Percentiles rank a stretch among this genome's conserved stretches.
phyloP scores from a whole-genome alignment of 2,113 vertebrate genomes.

The Setophaga petechia region DNA sequence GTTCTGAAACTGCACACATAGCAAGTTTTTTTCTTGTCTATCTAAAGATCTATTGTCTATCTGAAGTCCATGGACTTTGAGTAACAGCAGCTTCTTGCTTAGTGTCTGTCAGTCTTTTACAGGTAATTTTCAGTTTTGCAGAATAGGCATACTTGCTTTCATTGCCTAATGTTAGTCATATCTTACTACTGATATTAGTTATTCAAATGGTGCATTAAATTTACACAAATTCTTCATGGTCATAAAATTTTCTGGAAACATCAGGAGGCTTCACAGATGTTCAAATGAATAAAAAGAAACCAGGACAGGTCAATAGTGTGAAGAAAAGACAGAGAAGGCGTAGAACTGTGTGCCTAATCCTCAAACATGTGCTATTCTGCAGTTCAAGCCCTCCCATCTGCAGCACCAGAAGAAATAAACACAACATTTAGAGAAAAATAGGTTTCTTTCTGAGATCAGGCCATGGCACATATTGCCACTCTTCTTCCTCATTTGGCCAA shows the following conservation, averaged over 20 bases:
- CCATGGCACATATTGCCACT: neutral
- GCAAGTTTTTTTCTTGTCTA: neutral
- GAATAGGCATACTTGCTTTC: neutral
- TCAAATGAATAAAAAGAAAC: neutral
- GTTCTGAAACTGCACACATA: neutral
- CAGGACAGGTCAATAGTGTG: neutral
- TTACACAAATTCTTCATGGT: neutral
- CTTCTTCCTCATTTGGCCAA: slow-evolving; percentile 73
- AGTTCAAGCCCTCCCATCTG: neutral
- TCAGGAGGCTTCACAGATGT: neutral
- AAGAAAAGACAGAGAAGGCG: neutral
- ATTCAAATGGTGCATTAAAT: neutral
- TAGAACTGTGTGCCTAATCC: neutral
- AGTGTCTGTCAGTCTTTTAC: neutral
- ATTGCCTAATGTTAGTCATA: neutral
- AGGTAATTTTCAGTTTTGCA: neutral
- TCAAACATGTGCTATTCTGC: neutral
- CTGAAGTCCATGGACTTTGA: neutral
- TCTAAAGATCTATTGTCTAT: neutral
- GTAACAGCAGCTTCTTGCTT: neutral
- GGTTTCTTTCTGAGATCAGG: neutral
- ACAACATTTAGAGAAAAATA: neutral
- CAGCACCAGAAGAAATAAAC: neutral
- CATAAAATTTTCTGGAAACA: neutral
- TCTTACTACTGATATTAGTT: neutral